Base-by-base conservation (phyloP, 2,888 invertebrate species). In the Phragmatobia fuliginosa region DNA sequence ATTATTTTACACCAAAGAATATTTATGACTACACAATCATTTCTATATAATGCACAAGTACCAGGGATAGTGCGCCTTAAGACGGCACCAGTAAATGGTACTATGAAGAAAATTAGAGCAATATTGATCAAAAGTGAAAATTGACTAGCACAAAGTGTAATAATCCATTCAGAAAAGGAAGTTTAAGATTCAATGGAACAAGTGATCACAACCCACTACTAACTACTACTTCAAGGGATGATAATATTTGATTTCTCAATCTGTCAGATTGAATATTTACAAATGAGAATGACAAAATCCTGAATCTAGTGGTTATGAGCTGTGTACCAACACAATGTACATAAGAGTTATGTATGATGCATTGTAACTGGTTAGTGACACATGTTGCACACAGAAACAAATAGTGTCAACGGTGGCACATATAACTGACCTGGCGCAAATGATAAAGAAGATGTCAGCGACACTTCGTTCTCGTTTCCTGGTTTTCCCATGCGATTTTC, bases 401-500 rank as follows among this genome's bases (percentile, higher is more conserved):
- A 86, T 78, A 89, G 89, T 92, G 91, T 93, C 93, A 91, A 91
- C 87, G 80, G 92, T 89, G 88, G 90, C 92, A 94, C 94, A 94
- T 91, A 87, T 79, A 94, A 95, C 95, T 95, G 92, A 95, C 95
- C 95, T 95, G 95, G 94, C 85, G 93, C 91, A 92, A 94, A 95
- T 83, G 95, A 92, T 88, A 95, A 94, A 90, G 95, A 89, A 88
- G 94, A 90, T 90, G 95, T 89, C 94, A 95, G 93, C 92, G 92
- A 93, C 92, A 95, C 91, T 91, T 95, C 95, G 84, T 91, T 94
- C 91, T 95, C 95, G 89, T 91, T 92, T 91, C 92, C 95, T 85
- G 91, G 90, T 92, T 92, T 95, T 88, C 93, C 95, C 94, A 95
- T 93, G 91, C 95, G 95, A 94, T 92, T 92, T 82, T 95, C 95